Evolutionary conservation across 2,113 vertebrate species (phyloP).

Genomic region (Malurus elegans): DNA sequence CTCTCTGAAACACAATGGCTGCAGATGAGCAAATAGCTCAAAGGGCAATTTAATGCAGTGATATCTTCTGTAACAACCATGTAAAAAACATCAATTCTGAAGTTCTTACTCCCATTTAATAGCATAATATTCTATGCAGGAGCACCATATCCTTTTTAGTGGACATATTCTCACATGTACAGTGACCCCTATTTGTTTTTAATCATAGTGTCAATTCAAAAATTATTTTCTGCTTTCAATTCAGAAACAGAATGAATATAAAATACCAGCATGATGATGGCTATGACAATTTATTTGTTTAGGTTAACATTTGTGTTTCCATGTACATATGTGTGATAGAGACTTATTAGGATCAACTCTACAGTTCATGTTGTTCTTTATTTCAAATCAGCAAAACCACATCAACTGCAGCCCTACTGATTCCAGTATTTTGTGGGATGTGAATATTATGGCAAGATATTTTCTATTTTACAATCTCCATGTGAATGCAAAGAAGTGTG

Average conservation of each 20-base stretch:
- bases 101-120: not conserved
- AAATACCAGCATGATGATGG: not conserved
- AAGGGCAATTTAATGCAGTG: constrained; percentile 30
- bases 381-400: not conserved
- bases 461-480: not conserved
- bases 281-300: not conserved
- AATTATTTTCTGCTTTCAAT: not conserved
- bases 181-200: not conserved
- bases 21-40: not conserved
- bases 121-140: not conserved
- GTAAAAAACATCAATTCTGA: not conserved
- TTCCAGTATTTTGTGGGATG: not conserved
- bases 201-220: not conserved
- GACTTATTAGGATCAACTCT: not conserved
- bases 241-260: not conserved
- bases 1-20: not conserved
- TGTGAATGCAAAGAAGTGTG: not conserved
- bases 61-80: not conserved
- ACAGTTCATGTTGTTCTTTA: not conserved
- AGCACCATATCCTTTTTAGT: not conserved
- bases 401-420: not conserved
- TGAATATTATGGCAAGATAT: not conserved
- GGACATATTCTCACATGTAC: not conserved
- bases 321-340: not conserved
- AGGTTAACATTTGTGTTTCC: not conserved